Evolutionary conservation across 2,113 vertebrate species (phyloP).

Genomic region (Cheilinus undulatus): DNA sequence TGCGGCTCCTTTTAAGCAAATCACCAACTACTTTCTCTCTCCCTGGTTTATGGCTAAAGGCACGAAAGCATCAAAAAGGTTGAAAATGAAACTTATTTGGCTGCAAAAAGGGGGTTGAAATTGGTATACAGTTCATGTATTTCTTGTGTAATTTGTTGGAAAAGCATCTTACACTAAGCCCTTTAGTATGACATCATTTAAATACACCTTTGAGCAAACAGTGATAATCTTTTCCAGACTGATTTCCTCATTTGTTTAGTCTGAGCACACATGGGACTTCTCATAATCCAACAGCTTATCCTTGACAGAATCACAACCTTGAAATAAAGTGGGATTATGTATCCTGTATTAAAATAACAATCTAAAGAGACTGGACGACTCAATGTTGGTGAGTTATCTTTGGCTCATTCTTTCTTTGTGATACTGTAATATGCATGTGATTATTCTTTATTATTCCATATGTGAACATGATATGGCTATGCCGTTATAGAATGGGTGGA

Average conservation of each 20-base stretch:
- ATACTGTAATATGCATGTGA: not conserved
- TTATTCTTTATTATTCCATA: not conserved
- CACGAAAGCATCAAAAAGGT: too few relatives aligned
- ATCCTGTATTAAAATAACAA: not conserved
- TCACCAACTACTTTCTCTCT: too few relatives aligned
- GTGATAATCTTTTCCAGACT: constrained; percentile 20
- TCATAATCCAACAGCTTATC: constrained; percentile 38
- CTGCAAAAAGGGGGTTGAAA: too few relatives aligned
- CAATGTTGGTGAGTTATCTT: not conserved
- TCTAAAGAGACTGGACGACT: not conserved
- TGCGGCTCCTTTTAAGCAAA: too few relatives aligned
- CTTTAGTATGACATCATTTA: constrained; percentile 39
- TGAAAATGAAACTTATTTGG: too few relatives aligned
- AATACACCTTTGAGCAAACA: constrained; percentile 41
- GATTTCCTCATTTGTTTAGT: constrained; percentile 58
- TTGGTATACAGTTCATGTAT: not conserved
- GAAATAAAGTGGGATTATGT: not conserved
- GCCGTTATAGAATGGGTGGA: constrained; percentile 10
- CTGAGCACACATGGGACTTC: constrained; percentile 16
- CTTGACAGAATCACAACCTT: constrained; percentile 16
- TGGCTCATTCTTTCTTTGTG: not conserved
- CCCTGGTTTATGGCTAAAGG: too few relatives aligned
- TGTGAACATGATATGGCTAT: not conserved
- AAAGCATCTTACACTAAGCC: not conserved
- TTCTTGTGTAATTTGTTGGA: not conserved